Evolutionary conservation across 1,140 invertebrate genomes (phyloP), one percentile per base, ranked within the genome.

Genomic region (Euschistus heros): DNA sequence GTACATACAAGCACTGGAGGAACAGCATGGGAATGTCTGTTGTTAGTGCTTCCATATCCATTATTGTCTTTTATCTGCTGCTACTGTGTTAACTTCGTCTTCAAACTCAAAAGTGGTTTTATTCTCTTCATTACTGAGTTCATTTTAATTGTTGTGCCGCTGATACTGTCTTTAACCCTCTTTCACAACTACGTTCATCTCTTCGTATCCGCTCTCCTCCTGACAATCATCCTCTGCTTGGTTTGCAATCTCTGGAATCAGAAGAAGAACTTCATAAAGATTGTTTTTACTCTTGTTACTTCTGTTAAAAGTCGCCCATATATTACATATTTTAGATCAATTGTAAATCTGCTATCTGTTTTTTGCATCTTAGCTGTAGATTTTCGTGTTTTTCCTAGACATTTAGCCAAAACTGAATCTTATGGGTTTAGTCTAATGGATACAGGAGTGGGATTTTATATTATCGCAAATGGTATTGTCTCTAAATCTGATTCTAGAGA

Each of bases 341-440:
- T 85, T 6, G 83, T 87, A 0, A 88, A 88, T 72, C 73, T 93
- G 14, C 78, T 86, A 46, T 92, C 93, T 24, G 81, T 82, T 0
- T 79, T 93, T 67, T 88, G 84, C 68, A 97, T 98, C 70, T 76
- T 98, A 33, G 94, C 91, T 18, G 92, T 98, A 0, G 95, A 98
- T 78, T 98, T 97, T 76, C 77, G 76, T 22, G 77, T 88, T 37
- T 97, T 94, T 77, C 93, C 94, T 0, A 75, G 86, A 47, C 78
- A 83, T 66, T 88, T 91, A 75, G 87, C 86, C 0, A 98, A 98
- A 77, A 93, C 91, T 13, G 86, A 91, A 73, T 81, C 74, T 0
- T 94, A 81, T 79, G 95, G 96, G 1, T 91, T 86, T 70, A 87
- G 92, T 72, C 74, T 95, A 18, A 98, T 98, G 96, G 96, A 98